Evolutionary conservation across 2,797 vertebrate species (phyloP).

Genomic region (Hipposideros larvatus): DNA sequence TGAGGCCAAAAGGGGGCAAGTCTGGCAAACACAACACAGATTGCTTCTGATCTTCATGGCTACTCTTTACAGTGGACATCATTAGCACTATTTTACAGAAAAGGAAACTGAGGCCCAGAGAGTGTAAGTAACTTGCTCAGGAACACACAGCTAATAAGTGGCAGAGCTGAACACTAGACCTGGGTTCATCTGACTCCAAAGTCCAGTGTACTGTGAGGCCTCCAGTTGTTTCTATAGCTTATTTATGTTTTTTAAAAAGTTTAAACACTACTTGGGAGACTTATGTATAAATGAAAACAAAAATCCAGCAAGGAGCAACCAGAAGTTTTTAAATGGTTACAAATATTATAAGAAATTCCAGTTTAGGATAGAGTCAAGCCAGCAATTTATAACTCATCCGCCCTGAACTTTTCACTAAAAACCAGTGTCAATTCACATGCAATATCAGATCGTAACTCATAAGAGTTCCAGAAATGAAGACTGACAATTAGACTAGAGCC

Average conservation of each 20-base stretch:
- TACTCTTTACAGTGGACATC: neutral
- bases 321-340: constrained; percentile 15
- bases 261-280: neutral
- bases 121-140: neutral
- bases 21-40: neutral
- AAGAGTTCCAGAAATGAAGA: neutral
- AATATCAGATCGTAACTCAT: neutral
- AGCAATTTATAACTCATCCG: neutral
- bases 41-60: neutral
- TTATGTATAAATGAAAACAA: constrained; percentile 30
- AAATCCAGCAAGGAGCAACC: neutral
- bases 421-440: neutral
- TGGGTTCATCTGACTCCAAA: neutral
- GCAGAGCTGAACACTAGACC: neutral
- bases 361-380: neutral
- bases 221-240: neutral
- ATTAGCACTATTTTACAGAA: neutral
- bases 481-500: neutral
- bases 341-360: constrained; percentile 1
- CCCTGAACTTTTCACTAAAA: neutral
- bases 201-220: neutral
- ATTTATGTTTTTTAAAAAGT: constrained; percentile 16
- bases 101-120: neutral
- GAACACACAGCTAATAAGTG: neutral
- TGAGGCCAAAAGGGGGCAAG: neutral